Conservation (phyloP, 1,140 invertebrate species). For the Bursaphelenchus mucronatus region DNA sequence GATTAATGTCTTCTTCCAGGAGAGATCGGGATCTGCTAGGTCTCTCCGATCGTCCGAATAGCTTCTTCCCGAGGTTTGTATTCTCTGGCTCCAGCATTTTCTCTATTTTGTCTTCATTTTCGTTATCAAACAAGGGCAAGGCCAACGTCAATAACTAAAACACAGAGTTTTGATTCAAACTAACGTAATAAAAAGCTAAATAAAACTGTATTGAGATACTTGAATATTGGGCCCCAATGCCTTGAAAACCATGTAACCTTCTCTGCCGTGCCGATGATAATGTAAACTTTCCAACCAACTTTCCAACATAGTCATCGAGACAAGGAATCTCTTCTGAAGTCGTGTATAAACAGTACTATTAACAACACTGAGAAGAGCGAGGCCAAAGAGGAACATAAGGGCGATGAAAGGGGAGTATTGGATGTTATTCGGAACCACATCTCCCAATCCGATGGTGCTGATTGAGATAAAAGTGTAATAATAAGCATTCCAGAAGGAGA, state of each 20-base stretch:
- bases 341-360: constrained; percentile 35
- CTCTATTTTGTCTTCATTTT: constrained; percentile 13
- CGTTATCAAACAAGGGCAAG: constrained; percentile 30
- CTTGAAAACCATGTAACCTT: constrained; percentile 35
- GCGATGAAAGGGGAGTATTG: constrained; percentile 37
- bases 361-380: constrained; percentile 37
- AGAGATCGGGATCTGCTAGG: constrained; percentile 7
- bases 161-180: too few relatives aligned
- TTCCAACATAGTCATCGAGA: constrained; percentile 24
- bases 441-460: constrained; percentile 34
- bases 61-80: neutral
- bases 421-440: constrained; percentile 47
- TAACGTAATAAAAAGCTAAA: neutral
- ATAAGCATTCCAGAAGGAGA: constrained; percentile 29
- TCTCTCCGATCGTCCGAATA: neutral
- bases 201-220: constrained; percentile 13
- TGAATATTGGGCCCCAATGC: constrained; percentile 31
- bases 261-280: constrained; percentile 21
- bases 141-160: constrained; percentile 32
- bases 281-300: constrained; percentile 29
- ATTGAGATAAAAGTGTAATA: constrained; percentile 28
- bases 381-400: constrained; percentile 34
- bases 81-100: constrained; percentile 12
- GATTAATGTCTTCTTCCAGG: constrained; percentile 15
- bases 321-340: constrained; percentile 26